Percentiles rank a stretch among this genome's conserved stretches.
Evolutionary conservation across 2,888 invertebrate genomes (phyloP).

Genomic region (Linnaemya tessellans): DNA sequence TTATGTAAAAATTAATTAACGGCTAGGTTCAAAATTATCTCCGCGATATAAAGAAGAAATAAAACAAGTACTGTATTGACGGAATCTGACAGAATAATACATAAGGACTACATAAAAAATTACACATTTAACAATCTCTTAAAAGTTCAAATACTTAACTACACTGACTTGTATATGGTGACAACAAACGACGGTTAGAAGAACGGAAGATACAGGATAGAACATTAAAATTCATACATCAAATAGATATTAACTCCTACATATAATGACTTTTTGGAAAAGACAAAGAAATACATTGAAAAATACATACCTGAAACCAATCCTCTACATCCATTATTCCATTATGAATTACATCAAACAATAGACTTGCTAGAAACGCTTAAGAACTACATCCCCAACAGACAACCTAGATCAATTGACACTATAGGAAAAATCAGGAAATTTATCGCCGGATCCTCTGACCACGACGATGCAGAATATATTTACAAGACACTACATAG

Average conservation of each 20-base stretch:
- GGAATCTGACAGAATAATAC: conserved; percentile 2
- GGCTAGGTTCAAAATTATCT: too few species aligned
- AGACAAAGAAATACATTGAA: background rate
- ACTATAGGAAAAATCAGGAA: too few species aligned
- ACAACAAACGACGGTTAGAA: conserved; percentile 2
- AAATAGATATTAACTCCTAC: conserved; percentile 4
- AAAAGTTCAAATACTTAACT: conserved; percentile 5
- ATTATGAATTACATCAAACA: background rate
- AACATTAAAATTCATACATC: conserved; percentile 17
- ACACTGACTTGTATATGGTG: background rate
- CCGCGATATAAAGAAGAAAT: too few species aligned
- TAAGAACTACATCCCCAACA: too few species aligned
- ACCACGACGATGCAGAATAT: background rate
- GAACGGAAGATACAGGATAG: conserved; percentile 1
- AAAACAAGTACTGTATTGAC: background rate
- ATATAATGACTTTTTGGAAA: background rate
- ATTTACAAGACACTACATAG: background rate
- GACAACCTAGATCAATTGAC: too few species aligned
- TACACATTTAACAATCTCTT: background rate
- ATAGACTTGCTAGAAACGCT: background rate
- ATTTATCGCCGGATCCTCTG: too few species aligned
- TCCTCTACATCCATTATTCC: background rate
- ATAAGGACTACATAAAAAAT: conserved; percentile 8
- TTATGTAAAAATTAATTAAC: background rate
- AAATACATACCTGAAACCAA: background rate